Conservation (phyloP, 2,113 vertebrate genomes). For the Lipotes vexillifer region DNA sequence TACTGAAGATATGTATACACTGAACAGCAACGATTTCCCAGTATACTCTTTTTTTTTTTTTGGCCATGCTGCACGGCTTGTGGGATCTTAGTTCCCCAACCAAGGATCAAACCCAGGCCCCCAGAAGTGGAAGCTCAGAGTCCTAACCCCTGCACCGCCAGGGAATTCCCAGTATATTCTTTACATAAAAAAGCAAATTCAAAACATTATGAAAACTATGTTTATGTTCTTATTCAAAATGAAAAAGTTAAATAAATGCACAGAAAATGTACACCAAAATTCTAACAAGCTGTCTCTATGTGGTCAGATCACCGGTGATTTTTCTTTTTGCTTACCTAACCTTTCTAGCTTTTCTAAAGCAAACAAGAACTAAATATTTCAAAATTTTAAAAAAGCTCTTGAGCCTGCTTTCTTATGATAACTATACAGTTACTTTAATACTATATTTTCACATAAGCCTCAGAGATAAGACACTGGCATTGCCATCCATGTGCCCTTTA, state of each 20-base stretch:
- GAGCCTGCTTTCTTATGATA: not conserved
- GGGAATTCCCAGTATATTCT: not conserved
- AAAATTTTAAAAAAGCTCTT: not conserved
- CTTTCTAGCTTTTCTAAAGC: not conserved
- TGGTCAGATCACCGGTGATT: not conserved
- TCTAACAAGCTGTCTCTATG: not conserved
- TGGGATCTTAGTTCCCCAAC: not conserved
- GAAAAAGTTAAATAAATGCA: not conserved
- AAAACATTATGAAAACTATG: not conserved
- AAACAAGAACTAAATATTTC: conserved; percentile 12
- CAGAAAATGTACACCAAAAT: not conserved
- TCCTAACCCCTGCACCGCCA: not conserved
- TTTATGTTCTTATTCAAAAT: not conserved
- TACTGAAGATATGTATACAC: not conserved
- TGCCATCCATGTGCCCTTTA: not conserved
- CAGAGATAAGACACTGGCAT: not conserved
- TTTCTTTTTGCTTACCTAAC: not conserved
- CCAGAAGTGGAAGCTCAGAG: not conserved
- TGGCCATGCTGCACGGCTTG: not conserved
- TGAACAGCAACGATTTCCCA: not conserved
- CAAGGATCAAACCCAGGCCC: not conserved
- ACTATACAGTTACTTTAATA: not conserved
- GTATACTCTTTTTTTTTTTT: not conserved
- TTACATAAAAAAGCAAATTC: not conserved
- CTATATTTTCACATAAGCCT: not conserved